A percentile compares a stretch with the other conserved stretches of the same genome.
Evolutionary conservation across 2,797 vertebrate species (phyloP).

Genomic region (Decapterus maruadsi): DNA sequence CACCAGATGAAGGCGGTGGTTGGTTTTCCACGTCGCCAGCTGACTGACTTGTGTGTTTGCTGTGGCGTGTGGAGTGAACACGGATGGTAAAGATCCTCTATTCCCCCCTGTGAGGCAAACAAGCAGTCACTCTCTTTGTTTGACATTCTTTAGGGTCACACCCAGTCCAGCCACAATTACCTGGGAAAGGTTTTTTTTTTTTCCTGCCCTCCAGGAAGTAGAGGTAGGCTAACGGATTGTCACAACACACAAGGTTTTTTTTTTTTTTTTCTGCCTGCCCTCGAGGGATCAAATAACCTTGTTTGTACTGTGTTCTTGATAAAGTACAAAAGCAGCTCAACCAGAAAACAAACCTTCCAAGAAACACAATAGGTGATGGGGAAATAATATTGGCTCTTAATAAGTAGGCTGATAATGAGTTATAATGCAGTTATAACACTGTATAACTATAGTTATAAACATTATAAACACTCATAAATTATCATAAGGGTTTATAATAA

Average conservation of each 20-base stretch:
- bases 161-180: conserved; percentile 89
- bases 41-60: conserved; percentile 34
- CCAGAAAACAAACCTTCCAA: conserved; percentile 18
- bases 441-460: too few relatives aligned
- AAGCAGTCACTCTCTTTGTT: conserved; percentile 72
- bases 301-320: conserved; percentile 64
- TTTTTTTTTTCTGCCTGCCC: conserved; percentile 18
- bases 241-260: conserved; percentile 37
- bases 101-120: conserved; percentile 12
- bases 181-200: conserved; percentile 70
- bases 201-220: conserved; percentile 65
- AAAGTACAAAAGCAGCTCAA: conserved; percentile 50
- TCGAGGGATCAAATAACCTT: conserved; percentile 51
- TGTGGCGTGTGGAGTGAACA: conserved; percentile 36
- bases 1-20: conserved; percentile 10
- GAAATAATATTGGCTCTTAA: not conserved
- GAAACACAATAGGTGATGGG: not conserved
- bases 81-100: conserved; percentile 60
- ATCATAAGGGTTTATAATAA: too few relatives aligned
- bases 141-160: conserved; percentile 88
- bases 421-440: too few relatives aligned
- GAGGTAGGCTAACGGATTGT: conserved; percentile 34
- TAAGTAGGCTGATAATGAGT: too few relatives aligned
- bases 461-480: too few relatives aligned
- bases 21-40: conserved; percentile 25